Evolutionary conservation across 64 coral and sea anemone species (phyloP), one percentile per base, ranked within the genome.

Genomic region (Stichodactyla helianthus): DNA sequence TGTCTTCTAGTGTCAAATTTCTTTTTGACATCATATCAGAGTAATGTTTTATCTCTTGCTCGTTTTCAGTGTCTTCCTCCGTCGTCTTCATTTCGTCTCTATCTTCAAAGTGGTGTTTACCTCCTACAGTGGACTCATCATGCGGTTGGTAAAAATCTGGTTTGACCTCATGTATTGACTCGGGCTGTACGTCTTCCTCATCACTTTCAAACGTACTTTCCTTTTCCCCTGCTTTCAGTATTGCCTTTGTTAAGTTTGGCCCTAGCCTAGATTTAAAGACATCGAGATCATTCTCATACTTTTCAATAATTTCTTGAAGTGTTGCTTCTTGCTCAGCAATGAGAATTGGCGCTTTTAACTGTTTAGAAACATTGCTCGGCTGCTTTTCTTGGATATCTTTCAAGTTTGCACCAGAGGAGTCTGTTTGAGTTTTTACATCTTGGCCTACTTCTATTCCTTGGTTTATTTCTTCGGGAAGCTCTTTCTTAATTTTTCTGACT

Each of bases 281-380:
- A 65, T 82, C 82, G 52, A 93, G 74, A 5, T 79, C 83, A 14
- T 55, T 52, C 76, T 93, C 91, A 57, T 93, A 93, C 56, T 85
- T 23, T 54, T 57, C 70, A 54, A 93, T 60, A 25, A 93, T 67
- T 17, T 89, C 91, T 54, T 81, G 78, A 5, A 81, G 78, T 52
- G 78, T 81, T 54, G 35, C 26, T 23, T 51, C 78, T 19, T 51
- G 16, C 18, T 81, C 68, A 28, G 68, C 68, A 0, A 74, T 27
- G 8, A 74, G 26, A 74, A 74, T 74, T 74, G 68, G 68, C 25
- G 25, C n/a, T 9, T 74, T 74, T 27, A 74, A 31, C 10, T 27
- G 26, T 74, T 27, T 31, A 4, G 12, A 26, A 10, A 27, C 23
- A 26, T 74, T 11, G 62, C 62, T 65, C 27, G 68, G 10, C 23